These are phyloP conservation scores for Lasaia peninsularis DNA, from an alignment of 1,140 invertebrate genomes.

Conservation along the genomic window DNA sequence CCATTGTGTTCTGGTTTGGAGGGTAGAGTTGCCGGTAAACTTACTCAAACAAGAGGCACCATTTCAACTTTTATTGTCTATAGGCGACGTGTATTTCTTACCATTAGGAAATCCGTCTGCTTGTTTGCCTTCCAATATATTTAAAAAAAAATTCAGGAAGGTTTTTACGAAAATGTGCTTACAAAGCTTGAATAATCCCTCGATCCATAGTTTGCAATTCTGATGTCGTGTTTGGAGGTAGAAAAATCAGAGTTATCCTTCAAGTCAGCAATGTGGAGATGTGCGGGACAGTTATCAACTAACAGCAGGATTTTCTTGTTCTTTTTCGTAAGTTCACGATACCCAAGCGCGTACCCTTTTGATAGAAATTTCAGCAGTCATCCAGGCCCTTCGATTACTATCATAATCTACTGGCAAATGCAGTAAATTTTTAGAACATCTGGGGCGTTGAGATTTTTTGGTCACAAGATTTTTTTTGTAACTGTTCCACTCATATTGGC, in stretches of 20 bases:
- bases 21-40: no score
- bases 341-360: slow-evolving; percentile 4
- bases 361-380: slow-evolving; percentile 16
- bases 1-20: no score
- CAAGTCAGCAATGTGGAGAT: slow-evolving; percentile 18
- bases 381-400: slow-evolving; percentile 15
- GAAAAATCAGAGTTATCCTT: slow-evolving; percentile 25
- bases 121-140: no score
- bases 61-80: no score
- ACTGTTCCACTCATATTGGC: slow-evolving; percentile 37
- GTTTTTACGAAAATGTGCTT: slow-evolving; percentile 30
- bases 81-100: no score
- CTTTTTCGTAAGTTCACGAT: slow-evolving; percentile 12
- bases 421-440: slow-evolving; percentile 16
- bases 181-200: slow-evolving; percentile 31
- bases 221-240: slow-evolving; percentile 26
- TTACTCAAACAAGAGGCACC: no score
- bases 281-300: slow-evolving; percentile 15
- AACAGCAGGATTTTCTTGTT: slow-evolving; percentile 17
- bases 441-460: slow-evolving; percentile 18
- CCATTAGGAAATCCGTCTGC: no score
- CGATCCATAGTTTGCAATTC: slow-evolving; percentile 26
- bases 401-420: slow-evolving; percentile 18
- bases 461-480: background rate
- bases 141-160: no score